Conservation (phyloP, 2,113 vertebrate species). For the Pyxicephalus adspersus region DNA sequence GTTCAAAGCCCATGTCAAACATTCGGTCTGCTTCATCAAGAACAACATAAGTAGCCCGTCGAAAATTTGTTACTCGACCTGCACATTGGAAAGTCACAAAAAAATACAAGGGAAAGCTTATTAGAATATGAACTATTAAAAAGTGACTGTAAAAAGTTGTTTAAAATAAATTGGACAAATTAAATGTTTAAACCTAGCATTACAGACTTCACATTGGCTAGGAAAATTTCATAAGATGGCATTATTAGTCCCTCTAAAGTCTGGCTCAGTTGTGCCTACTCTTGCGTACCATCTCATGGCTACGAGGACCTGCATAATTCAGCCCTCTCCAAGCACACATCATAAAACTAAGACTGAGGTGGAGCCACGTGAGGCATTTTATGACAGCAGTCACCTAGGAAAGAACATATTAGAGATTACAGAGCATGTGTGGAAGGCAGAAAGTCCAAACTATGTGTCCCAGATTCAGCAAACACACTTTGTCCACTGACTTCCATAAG, state of each 20-base stretch:
- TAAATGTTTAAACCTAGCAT: constrained; percentile 68
- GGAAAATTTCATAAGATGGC: constrained; percentile 66
- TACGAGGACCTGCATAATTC: constrained; percentile 96
- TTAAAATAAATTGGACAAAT: constrained; percentile 62
- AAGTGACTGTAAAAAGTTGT: background rate
- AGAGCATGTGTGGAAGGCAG: constrained; percentile 98
- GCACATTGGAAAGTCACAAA: constrained; percentile 68
- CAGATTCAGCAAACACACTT: constrained; percentile 11
- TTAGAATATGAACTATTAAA: background rate
- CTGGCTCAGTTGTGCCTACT: constrained; percentile 76
- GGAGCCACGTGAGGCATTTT: constrained; percentile 94
- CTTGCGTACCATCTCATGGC: constrained; percentile 96
- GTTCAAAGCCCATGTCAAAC: constrained; percentile 99
- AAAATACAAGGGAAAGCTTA: constrained; percentile 66
- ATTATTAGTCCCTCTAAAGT: constrained; percentile 70
- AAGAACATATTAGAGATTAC: constrained; percentile 99
- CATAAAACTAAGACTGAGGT: constrained; percentile 95
- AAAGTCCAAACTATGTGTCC: constrained; percentile 74
- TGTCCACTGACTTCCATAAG: background rate
- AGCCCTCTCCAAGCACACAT: constrained; percentile 91
- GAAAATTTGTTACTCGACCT: constrained; percentile 97
- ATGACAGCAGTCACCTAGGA: constrained; percentile 95
- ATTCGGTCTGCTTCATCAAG: constrained; percentile 98
- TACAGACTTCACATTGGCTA: constrained; percentile 50
- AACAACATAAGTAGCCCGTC: constrained; percentile 92